phyloP scores from a whole-genome alignment of 2,113 vertebrate genomes.

The Malurus cyaneus region DNA sequence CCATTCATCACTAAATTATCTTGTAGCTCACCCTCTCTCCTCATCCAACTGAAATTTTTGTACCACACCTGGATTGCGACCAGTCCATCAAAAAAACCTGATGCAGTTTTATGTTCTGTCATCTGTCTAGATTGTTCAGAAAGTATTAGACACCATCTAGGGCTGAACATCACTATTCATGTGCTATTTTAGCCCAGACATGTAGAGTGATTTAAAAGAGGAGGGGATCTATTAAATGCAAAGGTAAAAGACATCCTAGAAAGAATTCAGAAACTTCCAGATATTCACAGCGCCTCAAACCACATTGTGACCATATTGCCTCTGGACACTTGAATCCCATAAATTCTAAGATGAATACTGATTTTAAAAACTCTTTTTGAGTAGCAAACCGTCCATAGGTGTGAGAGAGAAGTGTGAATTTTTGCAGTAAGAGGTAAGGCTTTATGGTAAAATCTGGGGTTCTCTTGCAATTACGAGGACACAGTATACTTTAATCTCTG shows the following conservation, averaged over 20 bases:
- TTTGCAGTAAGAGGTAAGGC: neutral
- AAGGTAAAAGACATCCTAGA: neutral
- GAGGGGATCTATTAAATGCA: neutral
- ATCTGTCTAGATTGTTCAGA: neutral
- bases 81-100: neutral
- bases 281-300: neutral
- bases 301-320: neutral
- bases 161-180: neutral
- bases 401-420: neutral
- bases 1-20: neutral
- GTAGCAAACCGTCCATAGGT: neutral
- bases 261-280: neutral
- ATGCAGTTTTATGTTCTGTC: neutral
- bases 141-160: neutral
- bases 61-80: neutral
- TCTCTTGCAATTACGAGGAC: neutral
- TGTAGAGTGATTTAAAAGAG: neutral
- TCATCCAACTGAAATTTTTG: neutral
- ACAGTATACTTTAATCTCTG: neutral
- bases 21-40: neutral
- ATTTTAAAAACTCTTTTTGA: neutral
- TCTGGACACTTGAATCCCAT: neutral
- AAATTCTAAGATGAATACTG: neutral
- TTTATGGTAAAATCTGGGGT: neutral
- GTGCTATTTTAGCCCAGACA: neutral